Percentiles rank a stretch among this genome's conserved stretches.
Conservation (phyloP, 1,140 invertebrate species). For the Drosophila oshimai region DNA sequence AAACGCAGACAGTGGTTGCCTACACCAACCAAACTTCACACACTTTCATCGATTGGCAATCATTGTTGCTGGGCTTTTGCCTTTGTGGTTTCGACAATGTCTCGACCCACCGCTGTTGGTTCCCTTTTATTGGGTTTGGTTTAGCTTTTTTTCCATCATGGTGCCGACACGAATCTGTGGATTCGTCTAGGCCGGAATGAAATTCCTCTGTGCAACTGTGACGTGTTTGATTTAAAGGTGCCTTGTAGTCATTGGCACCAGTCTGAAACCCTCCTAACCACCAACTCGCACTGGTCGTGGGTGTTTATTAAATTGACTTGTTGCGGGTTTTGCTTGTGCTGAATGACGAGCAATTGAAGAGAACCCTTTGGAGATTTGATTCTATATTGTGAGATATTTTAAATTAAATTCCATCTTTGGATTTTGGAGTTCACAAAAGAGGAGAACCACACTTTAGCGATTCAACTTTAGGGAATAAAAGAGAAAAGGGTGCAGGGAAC, state of each 20-base stretch:
- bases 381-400: conserved; percentile 57
- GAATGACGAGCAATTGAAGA: background rate
- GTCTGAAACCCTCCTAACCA: background rate
- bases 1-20: conserved; percentile 17
- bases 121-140: conserved; percentile 19
- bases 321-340: conserved; percentile 35
- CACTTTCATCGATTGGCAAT: conserved; percentile 51
- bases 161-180: conserved; percentile 24
- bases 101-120: conserved; percentile 7
- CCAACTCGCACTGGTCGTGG: conserved; percentile 3
- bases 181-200: conserved; percentile 32
- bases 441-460: background rate
- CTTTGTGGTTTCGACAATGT: conserved; percentile 42
- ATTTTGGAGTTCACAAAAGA: conserved; percentile 17
- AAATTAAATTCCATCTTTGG: conserved; percentile 55
- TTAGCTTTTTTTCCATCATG: conserved; percentile 23
- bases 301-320: conserved; percentile 70
- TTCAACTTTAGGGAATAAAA: conserved; percentile 10
- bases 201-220: conserved; percentile 16
- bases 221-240: conserved; percentile 62
- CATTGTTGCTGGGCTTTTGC: conserved; percentile 29
- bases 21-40: no score
- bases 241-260: conserved; percentile 40
- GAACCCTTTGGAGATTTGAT: conserved; percentile 31
- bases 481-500: conserved; percentile 19